A percentile compares a stretch with the other conserved stretches of the same genome.
Evolutionary conservation across 2,888 invertebrate species (phyloP).

Genomic region (Sipunculus nudus): DNA sequence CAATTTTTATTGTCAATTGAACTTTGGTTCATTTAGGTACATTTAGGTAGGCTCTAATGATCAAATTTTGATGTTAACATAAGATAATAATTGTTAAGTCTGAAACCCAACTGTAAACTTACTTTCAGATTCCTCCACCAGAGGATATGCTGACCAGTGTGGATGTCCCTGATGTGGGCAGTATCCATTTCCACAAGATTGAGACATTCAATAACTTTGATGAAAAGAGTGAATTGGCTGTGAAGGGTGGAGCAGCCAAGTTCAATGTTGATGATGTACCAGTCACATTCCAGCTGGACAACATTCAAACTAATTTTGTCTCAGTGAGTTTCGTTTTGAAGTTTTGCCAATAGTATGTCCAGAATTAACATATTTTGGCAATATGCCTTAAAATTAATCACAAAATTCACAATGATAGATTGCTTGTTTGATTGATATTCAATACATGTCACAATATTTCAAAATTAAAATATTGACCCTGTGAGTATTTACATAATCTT

Average conservation of each 20-base stretch:
- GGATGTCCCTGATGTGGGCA: constrained; percentile 78
- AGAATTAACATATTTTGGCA: not conserved
- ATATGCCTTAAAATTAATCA: too few relatives aligned
- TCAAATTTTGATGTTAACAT: too few relatives aligned
- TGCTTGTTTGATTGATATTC: too few relatives aligned
- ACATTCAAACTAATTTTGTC: constrained; percentile 84
- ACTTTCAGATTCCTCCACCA: constrained; percentile 75
- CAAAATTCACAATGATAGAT: too few relatives aligned
- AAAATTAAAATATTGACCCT: too few relatives aligned
- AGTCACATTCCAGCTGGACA: constrained; percentile 80
- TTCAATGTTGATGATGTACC: constrained; percentile 72
- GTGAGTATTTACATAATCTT: too few relatives aligned
- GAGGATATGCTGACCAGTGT: constrained; percentile 77
- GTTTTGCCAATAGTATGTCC: not conserved
- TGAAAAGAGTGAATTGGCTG: constrained; percentile 32
- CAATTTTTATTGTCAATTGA: too few relatives aligned
- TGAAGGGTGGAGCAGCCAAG: constrained; percentile 36
- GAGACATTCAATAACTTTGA: constrained; percentile 46
- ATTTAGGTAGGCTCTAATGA: too few relatives aligned
- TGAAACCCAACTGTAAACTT: not conserved
- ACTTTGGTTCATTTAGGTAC: too few relatives aligned
- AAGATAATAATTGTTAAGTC: not conserved
- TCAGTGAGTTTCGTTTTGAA: constrained; percentile 74
- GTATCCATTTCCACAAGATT: constrained; percentile 73
- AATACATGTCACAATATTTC: too few relatives aligned